Conservation (phyloP, 2,888 invertebrate genomes). For the Carabus problematicus region DNA sequence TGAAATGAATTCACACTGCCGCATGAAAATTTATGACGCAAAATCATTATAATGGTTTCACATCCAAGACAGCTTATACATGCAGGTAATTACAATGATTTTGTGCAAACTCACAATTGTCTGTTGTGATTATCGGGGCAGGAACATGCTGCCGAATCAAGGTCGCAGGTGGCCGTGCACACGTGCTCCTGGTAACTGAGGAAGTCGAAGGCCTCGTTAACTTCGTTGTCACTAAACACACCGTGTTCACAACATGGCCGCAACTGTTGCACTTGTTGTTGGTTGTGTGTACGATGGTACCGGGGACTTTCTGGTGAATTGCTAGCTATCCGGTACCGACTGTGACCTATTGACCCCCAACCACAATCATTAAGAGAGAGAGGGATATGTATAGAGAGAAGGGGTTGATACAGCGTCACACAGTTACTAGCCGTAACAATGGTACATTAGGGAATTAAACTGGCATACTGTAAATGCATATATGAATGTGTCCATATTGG, state of each 20-base stretch:
- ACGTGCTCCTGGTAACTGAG: slow-evolving; percentile 20
- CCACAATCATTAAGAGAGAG: too few species aligned
- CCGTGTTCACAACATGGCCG: slow-evolving; percentile 28
- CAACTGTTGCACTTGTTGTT: slow-evolving; percentile 1
- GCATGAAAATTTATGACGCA: too few species aligned
- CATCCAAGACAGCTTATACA: too few species aligned
- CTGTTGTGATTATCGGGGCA: slow-evolving; percentile 35
- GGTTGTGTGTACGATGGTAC: background rate
- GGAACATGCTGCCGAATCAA: slow-evolving; percentile 16
- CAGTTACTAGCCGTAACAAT: background rate
- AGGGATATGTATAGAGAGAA: too few species aligned
- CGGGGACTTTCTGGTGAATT: slow-evolving; percentile 29
- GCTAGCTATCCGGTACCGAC: slow-evolving; percentile 18
- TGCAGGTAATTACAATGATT: too few species aligned
- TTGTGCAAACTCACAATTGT: slow-evolving; percentile 4
- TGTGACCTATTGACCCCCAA: slow-evolving; percentile 10
- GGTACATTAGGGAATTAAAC: background rate
- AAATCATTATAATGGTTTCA: too few species aligned
- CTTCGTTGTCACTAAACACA: slow-evolving; percentile 22
- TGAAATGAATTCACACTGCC: too few species aligned
- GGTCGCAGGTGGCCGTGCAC: slow-evolving; percentile 11
- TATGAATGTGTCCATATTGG: too few species aligned
- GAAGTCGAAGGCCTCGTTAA: slow-evolving; percentile 35
- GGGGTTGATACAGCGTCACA: background rate
- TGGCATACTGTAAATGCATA: too few species aligned